These are phyloP conservation scores for Pseudobourletiella spinata DNA, from an alignment of 1,140 invertebrate species.

Conservation along the genomic window DNA sequence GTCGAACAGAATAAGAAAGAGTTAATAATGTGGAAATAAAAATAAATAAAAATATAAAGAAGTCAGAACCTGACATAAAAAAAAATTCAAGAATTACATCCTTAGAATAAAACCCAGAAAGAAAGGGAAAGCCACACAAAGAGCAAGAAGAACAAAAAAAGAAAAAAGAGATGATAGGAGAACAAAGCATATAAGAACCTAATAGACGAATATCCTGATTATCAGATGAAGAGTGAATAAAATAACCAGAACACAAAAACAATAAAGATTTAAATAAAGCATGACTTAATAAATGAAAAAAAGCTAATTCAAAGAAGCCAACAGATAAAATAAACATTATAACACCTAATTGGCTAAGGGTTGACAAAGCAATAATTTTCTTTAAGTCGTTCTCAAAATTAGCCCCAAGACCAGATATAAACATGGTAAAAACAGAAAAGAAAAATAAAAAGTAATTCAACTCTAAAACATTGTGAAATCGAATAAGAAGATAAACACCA, in stretches of 20 bases:
- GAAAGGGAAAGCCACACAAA: constrained; percentile 50
- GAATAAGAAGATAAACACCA: constrained; percentile 60
- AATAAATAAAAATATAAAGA: constrained; percentile 48
- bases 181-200: too few relatives aligned
- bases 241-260: constrained; percentile 51
- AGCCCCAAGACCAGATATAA: constrained; percentile 50
- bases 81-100: constrained; percentile 53
- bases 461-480: constrained; percentile 43
- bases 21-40: too few relatives aligned
- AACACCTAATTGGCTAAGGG: constrained; percentile 57
- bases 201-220: constrained; percentile 48
- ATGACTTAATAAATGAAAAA: constrained; percentile 55
- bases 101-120: constrained; percentile 55
- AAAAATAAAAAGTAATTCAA: constrained; percentile 43
- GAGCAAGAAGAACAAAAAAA: constrained; percentile 47
- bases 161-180: too few relatives aligned
- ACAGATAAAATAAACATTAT: constrained; percentile 52
- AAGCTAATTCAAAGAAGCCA: constrained; percentile 42
- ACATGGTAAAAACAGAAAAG: constrained; percentile 47
- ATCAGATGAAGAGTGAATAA: constrained; percentile 53
- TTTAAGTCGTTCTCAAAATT: constrained; percentile 57
- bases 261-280: constrained; percentile 56
- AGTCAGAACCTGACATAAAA: constrained; percentile 44
- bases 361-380: constrained; percentile 62
- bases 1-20: too few relatives aligned